phyloP scores from a whole-genome alignment of 1,140 invertebrate genomes.

The Daktulosphaira vitifoliae region DNA sequence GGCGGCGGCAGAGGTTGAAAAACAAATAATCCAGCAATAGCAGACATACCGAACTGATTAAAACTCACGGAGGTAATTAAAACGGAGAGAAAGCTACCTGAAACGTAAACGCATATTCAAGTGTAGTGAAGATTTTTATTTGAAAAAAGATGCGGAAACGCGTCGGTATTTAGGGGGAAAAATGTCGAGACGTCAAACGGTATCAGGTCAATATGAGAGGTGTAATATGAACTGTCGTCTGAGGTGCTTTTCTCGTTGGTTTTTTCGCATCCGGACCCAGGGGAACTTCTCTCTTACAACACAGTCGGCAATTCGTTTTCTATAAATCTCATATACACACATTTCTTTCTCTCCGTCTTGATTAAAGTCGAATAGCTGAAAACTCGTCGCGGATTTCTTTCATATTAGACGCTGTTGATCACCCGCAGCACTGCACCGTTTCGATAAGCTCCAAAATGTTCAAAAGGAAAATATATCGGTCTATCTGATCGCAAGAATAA shows the following conservation, averaged over 20 bases:
- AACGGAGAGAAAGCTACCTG: background rate
- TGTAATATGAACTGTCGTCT: constrained; percentile 15
- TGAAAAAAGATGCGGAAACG: background rate
- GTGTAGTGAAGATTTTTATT: background rate
- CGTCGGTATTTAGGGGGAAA: background rate
- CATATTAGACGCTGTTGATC: too few species aligned
- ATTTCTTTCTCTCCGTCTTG: too few species aligned
- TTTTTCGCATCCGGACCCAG: too few species aligned
- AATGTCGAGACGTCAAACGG: constrained; percentile 1
- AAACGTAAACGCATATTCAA: background rate
- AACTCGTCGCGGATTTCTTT: too few species aligned
- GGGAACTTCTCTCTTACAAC: too few species aligned
- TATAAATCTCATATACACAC: too few species aligned
- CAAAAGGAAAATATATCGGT: too few species aligned
- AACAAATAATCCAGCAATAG: constrained; percentile 8
- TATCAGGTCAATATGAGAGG: constrained; percentile 1
- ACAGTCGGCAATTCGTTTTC: too few species aligned
- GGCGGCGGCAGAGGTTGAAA: background rate
- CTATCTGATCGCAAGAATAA: too few species aligned
- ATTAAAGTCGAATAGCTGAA: too few species aligned
- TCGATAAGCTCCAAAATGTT: too few species aligned
- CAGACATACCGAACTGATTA: background rate
- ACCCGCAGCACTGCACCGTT: too few species aligned
- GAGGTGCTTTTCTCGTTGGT: background rate
- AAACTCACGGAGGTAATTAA: background rate